Evolutionary conservation across 2,888 invertebrate genomes (phyloP).

Genomic region (Sphaeridia pumilis): DNA sequence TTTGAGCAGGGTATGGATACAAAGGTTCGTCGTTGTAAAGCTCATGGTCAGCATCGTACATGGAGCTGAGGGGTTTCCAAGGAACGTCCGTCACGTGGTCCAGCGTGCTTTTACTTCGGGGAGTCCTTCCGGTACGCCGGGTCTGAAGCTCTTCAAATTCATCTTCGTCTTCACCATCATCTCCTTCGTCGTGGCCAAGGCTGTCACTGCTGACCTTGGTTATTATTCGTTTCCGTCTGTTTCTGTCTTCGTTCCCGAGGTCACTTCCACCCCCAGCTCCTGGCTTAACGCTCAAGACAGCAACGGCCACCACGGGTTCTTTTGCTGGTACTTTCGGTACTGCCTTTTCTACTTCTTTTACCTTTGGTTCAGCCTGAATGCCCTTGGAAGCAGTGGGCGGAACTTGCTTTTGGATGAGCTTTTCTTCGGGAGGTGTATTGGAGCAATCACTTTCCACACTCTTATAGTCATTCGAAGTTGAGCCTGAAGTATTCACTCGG

Average conservation of each 20-base stretch:
- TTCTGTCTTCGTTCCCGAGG: not conserved
- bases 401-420: too few species aligned
- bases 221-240: not conserved
- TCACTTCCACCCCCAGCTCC: conserved; percentile 3
- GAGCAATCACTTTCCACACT: conserved; percentile 11
- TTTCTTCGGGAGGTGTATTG: not conserved
- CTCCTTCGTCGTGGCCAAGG: not conserved
- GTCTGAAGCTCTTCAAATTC: conserved; percentile 1
- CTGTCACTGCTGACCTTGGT: not conserved
- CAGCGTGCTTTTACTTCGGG: not conserved
- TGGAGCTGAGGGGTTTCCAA: not conserved
- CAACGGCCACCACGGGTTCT: too few species aligned
- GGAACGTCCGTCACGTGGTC: not conserved
- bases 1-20: conserved; percentile 11
- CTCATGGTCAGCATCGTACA: not conserved
- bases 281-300: too few species aligned
- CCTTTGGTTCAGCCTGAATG: too few species aligned
- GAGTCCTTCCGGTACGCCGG: too few species aligned
- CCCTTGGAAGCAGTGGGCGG: too few species aligned
- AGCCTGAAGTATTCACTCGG: conserved; percentile 7
- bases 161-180: not conserved
- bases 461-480: conserved; percentile 15
- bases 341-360: too few species aligned
- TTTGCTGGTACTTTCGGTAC: too few species aligned
- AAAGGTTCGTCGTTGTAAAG: conserved; percentile 6